Conservation (phyloP, 2,888 invertebrate genomes). For the Troides oblongomaculatus region DNA sequence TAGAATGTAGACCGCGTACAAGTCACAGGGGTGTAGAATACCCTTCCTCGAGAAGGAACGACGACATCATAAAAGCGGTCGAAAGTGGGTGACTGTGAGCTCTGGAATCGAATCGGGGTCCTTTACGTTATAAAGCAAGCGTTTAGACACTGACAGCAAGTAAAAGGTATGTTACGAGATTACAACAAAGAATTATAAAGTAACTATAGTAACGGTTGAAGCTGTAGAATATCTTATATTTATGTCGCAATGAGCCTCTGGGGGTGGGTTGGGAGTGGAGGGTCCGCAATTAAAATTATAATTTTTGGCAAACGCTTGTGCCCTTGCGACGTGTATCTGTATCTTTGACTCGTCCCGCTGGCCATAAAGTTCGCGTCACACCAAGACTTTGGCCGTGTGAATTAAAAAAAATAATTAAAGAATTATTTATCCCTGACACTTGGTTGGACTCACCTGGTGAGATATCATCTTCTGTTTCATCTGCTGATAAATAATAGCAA, state of each 20-base stretch:
- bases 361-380: conserved; percentile 45
- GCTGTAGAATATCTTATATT: conserved; percentile 40
- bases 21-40: too few relatives aligned
- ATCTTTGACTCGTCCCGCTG: conserved; percentile 74
- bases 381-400: conserved; percentile 30
- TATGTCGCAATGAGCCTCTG: conserved; percentile 46
- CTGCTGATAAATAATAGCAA: too few relatives aligned
- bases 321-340: conserved; percentile 64
- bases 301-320: conserved; percentile 77
- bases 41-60: too few relatives aligned
- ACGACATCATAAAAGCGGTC: too few relatives aligned
- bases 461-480: not conserved
- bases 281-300: conserved; percentile 76
- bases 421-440: too few relatives aligned
- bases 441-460: too few relatives aligned
- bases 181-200: conserved; percentile 11
- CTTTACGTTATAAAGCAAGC: too few relatives aligned
- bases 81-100: too few relatives aligned
- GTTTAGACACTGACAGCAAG: not conserved
- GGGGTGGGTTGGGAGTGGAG: conserved; percentile 49
- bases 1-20: too few relatives aligned
- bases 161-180: conserved; percentile 9
- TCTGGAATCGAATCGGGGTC: too few relatives aligned
- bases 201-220: conserved; percentile 10
- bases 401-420: not conserved